Conservation (phyloP, 2,113 vertebrate genomes). For the Alouatta palliata region DNA sequence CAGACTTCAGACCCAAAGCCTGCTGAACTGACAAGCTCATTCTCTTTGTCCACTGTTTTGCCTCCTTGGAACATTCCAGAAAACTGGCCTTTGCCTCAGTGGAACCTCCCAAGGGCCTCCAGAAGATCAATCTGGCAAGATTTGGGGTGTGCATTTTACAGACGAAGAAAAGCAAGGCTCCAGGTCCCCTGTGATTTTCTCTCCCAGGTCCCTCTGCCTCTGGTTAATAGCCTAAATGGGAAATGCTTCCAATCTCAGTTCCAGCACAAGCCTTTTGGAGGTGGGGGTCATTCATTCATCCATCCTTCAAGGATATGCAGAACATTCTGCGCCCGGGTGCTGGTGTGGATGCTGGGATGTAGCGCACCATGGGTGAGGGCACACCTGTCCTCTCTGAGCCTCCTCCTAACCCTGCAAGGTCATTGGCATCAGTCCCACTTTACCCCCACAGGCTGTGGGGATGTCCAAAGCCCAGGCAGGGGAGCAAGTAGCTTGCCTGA, state of each 20-base stretch:
- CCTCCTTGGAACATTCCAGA: background rate
- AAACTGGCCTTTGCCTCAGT: background rate
- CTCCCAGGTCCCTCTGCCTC: background rate
- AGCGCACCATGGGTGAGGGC: rapidly evolving
- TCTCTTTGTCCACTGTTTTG: background rate
- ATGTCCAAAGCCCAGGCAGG: rapidly evolving
- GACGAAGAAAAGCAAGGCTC: background rate
- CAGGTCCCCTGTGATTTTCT: rapidly evolving
- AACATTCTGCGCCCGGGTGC: background rate
- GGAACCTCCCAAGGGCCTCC: background rate
- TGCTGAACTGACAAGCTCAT: background rate
- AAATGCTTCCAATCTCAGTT: rapidly evolving
- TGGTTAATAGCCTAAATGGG: rapidly evolving
- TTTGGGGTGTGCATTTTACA: background rate
- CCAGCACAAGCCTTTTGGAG: background rate
- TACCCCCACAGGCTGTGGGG: too few species aligned
- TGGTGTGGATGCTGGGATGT: background rate
- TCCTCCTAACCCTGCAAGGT: background rate
- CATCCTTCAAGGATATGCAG: background rate
- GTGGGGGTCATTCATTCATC: rapidly evolving
- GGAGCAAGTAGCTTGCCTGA: background rate
- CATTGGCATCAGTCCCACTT: background rate
- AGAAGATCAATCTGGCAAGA: rapidly evolving
- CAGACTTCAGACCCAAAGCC: background rate
- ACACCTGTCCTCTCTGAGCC: rapidly evolving